These are phyloP conservation scores for Holcopasites calliopsidis DNA, from an alignment of 1,140 invertebrate genomes.

Conservation along the genomic window DNA sequence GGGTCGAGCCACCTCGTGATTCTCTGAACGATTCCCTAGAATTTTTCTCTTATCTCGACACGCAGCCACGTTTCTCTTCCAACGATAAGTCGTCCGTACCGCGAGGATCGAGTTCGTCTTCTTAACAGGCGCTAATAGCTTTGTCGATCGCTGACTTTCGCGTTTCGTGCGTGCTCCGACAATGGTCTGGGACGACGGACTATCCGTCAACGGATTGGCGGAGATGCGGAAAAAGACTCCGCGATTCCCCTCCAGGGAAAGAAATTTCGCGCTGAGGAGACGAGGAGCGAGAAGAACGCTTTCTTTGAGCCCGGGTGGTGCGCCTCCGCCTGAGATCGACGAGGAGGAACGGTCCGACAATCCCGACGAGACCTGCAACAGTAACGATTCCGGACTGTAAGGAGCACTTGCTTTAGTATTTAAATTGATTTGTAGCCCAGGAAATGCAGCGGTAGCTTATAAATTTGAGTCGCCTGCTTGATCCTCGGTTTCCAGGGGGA, in stretches of 20 bases:
- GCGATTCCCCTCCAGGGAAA: constrained; percentile 84
- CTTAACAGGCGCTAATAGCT: not conserved
- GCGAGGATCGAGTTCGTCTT: not conserved
- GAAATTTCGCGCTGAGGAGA: constrained; percentile 83
- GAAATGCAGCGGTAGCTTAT: too few species aligned
- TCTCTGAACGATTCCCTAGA: not conserved
- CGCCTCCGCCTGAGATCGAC: constrained; percentile 38
- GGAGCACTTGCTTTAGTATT: constrained; percentile 28
- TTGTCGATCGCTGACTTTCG: not conserved
- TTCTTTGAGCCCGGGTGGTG: constrained; percentile 47
- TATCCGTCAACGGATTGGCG: constrained; percentile 78
- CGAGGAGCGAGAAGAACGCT: constrained; percentile 60
- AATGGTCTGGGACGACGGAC: constrained; percentile 75
- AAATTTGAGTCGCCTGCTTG: not conserved
- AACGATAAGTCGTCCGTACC: not conserved
- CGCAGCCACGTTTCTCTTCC: not conserved
- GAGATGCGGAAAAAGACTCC: constrained; percentile 82
- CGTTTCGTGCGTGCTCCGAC: constrained; percentile 15
- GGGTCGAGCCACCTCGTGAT: constrained; percentile 20
- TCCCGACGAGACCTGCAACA: constrained; percentile 48
- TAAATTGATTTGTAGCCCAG: not conserved
- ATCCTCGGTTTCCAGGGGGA: not conserved
- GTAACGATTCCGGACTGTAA: constrained; percentile 53
- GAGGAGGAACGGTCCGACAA: constrained; percentile 46
- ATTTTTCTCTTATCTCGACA: not conserved